A percentile compares a stretch with the other conserved stretches of the same genome.
Conservation (phyloP, 2,113 vertebrate species). For the Illadopsis cleaveri region DNA sequence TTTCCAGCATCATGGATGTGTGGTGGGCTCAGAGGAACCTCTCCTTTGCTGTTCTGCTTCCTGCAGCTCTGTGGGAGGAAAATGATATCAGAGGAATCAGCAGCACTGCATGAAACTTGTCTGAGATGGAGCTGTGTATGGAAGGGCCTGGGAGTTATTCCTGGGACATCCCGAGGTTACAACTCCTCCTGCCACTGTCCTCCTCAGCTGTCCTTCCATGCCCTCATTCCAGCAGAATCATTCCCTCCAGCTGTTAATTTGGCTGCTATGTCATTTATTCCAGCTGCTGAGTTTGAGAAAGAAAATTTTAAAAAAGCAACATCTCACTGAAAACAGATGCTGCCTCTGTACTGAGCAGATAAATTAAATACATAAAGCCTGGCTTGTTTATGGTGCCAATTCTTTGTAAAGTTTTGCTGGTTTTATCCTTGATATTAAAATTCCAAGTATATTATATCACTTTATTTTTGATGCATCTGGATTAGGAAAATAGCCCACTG, state of each 20-base stretch:
- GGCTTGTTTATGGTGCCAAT: neutral
- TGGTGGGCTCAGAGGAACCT: neutral
- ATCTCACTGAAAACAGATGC: slow-evolving; percentile 56
- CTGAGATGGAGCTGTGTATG: neutral
- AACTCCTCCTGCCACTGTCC: neutral
- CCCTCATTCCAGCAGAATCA: neutral
- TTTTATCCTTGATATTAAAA: slow-evolving; percentile 4
- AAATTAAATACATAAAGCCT: neutral
- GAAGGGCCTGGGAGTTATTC: neutral
- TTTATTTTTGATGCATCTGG: neutral
- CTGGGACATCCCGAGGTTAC: neutral
- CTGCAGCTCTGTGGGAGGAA: neutral
- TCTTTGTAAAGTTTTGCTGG: neutral
- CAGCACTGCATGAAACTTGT: neutral
- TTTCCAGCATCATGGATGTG: neutral
- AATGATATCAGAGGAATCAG: neutral
- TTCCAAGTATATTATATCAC: neutral
- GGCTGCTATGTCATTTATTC: slow-evolving; percentile 28
- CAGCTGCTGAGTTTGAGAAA: neutral
- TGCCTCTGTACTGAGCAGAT: neutral
- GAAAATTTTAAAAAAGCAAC: neutral
- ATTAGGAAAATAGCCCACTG: neutral
- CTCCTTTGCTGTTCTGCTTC: neutral
- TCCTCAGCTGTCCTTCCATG: neutral
- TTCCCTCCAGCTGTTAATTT: slow-evolving; percentile 9